Evolutionary conservation across 2,888 invertebrate species (phyloP).

Genomic region (Meta bourneti): DNA sequence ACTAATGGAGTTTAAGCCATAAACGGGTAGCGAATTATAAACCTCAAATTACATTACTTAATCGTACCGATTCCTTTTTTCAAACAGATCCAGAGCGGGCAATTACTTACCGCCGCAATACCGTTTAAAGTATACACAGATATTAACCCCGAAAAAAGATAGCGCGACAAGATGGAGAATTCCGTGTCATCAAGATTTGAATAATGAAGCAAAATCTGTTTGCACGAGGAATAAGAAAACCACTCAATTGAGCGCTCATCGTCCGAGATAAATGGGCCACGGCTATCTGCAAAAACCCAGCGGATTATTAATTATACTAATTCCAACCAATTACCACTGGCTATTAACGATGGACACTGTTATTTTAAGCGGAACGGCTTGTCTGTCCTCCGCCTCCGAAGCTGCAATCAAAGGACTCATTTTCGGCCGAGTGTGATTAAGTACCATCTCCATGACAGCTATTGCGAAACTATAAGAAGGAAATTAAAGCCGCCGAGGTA

Average conservation of each 20-base stretch:
- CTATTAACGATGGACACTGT: constrained; percentile 52
- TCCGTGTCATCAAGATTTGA: constrained; percentile 11
- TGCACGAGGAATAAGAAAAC: constrained; percentile 15
- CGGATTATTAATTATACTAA: constrained; percentile 64
- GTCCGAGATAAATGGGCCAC: constrained; percentile 14
- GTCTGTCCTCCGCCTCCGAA: constrained; percentile 10
- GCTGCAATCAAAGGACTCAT: constrained; percentile 46
- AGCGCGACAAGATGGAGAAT: neutral
- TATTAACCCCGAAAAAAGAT: constrained; percentile 4
- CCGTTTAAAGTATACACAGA: neutral
- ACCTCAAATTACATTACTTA: constrained; percentile 1
- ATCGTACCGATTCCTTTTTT: neutral
- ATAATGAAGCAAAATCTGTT: constrained; percentile 52
- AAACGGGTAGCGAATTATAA: neutral
- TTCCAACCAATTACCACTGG: constrained; percentile 55
- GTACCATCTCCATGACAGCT: constrained; percentile 39
- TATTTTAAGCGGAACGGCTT: constrained; percentile 51
- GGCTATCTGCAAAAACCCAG: constrained; percentile 11
- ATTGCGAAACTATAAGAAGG: constrained; percentile 44
- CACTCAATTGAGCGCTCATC: constrained; percentile 35
- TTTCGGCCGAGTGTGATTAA: constrained; percentile 53
- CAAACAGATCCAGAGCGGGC: neutral
- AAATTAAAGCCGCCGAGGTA: constrained; percentile 28
- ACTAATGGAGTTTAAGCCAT: neutral
- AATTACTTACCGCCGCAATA: neutral